Evolutionary conservation across 2,797 vertebrate species (phyloP).

Genomic region (Sciurus carolinensis): DNA sequence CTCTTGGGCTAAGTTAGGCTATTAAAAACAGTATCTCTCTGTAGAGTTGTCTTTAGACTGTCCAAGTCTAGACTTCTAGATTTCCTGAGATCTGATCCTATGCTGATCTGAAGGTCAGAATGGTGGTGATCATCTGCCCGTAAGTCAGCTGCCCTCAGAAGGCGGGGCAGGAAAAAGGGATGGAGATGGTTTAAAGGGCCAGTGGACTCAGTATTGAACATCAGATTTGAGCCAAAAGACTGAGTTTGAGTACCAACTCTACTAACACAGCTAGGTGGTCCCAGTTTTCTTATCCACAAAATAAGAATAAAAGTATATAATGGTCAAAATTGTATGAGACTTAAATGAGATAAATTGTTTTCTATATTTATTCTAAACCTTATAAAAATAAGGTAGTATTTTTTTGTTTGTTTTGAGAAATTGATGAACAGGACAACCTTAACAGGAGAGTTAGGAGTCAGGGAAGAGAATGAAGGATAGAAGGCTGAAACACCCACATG

Average conservation of each 20-base stretch:
- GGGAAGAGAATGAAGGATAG: neutral
- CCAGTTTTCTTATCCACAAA: slow-evolving; percentile 30
- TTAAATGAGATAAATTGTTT: slow-evolving; percentile 9
- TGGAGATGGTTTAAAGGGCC: neutral
- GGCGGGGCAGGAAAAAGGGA: neutral
- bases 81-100: neutral
- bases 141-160: accelerated
- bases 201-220: neutral
- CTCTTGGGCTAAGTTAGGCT: neutral
- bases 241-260: neutral
- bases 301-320: neutral
- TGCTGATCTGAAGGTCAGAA: neutral
- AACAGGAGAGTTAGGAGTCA: neutral
- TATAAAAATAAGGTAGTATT: neutral
- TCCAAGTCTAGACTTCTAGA: neutral
- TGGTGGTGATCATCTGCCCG: neutral
- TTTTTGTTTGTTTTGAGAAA: slow-evolving; percentile 42
- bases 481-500: accelerated
- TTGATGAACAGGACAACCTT: neutral
- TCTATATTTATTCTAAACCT: neutral
- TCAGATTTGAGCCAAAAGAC: neutral
- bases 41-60: neutral
- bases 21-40: neutral
- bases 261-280: neutral
- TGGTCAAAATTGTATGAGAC: neutral